phyloP scores from a whole-genome alignment of 2,113 vertebrate genomes.

The Pygoscelis adeliae region DNA sequence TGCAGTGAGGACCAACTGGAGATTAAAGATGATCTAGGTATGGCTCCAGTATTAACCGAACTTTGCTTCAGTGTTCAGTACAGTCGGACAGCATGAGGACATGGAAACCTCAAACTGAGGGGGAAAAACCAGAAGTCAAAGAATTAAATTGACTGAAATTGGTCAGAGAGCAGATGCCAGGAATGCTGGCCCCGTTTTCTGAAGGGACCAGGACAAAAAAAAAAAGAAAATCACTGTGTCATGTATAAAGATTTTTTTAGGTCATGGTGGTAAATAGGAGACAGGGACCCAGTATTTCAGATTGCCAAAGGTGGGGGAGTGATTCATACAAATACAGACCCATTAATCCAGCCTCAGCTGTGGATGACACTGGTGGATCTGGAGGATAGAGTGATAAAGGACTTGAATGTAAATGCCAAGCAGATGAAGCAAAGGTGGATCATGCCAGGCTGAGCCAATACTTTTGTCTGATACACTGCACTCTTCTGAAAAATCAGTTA shows the following conservation, averaged over 20 bases:
- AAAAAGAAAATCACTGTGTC: background rate
- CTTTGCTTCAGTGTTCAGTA: background rate
- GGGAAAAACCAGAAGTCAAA: background rate
- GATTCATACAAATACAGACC: background rate
- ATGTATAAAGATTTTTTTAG: background rate
- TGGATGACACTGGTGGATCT: background rate
- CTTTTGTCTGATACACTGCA: background rate
- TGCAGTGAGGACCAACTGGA: background rate
- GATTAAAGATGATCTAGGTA: constrained; percentile 35
- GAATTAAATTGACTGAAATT: background rate
- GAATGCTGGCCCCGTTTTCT: background rate
- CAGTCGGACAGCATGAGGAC: background rate
- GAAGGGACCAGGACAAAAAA: background rate
- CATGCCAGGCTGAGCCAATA: background rate
- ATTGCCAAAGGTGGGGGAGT: background rate
- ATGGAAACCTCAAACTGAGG: background rate
- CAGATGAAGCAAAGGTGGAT: background rate
- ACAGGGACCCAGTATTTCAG: background rate
- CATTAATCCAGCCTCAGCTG: background rate
- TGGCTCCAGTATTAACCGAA: background rate
- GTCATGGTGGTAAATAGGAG: background rate
- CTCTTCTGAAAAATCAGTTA: background rate
- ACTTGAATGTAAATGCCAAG: background rate
- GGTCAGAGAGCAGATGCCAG: background rate
- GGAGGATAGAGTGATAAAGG: background rate